Conservation (phyloP, 2,888 invertebrate species). For the Sesia apiformis region DNA sequence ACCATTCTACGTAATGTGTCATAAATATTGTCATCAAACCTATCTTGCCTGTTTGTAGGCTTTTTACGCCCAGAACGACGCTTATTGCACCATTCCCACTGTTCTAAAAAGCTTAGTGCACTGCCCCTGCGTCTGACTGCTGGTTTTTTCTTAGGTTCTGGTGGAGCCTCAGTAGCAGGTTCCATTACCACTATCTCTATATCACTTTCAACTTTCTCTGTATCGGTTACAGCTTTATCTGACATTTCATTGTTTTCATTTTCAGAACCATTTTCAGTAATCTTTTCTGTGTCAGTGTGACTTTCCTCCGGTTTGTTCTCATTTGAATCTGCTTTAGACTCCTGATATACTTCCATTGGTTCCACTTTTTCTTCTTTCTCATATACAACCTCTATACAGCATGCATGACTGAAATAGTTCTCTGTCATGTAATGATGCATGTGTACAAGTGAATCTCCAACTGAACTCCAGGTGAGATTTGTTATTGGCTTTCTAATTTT, state of each 20-base stretch:
- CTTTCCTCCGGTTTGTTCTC: slow-evolving; percentile 32
- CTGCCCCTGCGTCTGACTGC: slow-evolving; percentile 80
- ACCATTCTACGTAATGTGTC: slow-evolving; percentile 80
- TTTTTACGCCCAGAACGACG: slow-evolving; percentile 68
- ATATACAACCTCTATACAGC: slow-evolving; percentile 48
- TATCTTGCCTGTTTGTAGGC: slow-evolving; percentile 70
- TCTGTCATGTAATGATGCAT: slow-evolving; percentile 79
- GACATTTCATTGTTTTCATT: slow-evolving; percentile 57
- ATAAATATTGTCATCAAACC: slow-evolving; percentile 77
- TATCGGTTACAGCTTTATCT: slow-evolving; percentile 49
- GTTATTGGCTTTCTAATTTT: slow-evolving; percentile 75
- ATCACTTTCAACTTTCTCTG: slow-evolving; percentile 51
- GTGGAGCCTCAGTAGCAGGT: slow-evolving; percentile 25
- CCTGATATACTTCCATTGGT: slow-evolving; percentile 49
- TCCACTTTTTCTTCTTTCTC: slow-evolving; percentile 36
- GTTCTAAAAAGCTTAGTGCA: slow-evolving; percentile 80
- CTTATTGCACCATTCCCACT: slow-evolving; percentile 85
- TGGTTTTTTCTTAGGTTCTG: slow-evolving; percentile 61
- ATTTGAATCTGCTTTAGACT: slow-evolving; percentile 27
- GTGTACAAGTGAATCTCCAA: slow-evolving; percentile 78
- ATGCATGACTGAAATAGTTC: slow-evolving; percentile 74
- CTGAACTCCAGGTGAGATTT: slow-evolving; percentile 76
- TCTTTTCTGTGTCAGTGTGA: slow-evolving; percentile 33
- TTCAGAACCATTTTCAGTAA: slow-evolving; percentile 39
- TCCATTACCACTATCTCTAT: slow-evolving; percentile 31